Percentiles rank a stretch among this genome's conserved stretches.
phyloP scores from a whole-genome alignment of 2,888 invertebrate genomes.

The Carpatolechia fugitivella region DNA sequence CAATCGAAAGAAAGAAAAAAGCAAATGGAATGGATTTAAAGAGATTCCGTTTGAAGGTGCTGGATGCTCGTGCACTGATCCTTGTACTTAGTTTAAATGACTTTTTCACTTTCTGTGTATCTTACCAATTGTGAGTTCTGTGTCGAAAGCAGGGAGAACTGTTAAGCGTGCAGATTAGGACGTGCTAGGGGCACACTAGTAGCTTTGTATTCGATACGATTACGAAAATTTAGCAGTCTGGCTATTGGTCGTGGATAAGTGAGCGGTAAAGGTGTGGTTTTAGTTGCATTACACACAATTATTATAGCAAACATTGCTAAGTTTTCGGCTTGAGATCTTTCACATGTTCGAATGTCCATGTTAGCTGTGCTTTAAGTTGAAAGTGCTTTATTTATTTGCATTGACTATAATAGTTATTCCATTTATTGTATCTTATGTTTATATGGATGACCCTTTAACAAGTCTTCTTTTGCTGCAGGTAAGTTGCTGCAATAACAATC shows the following conservation, averaged over 20 bases:
- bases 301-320: too few relatives aligned
- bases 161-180: neutral
- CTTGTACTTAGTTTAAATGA: slow-evolving; percentile 28
- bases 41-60: slow-evolving; percentile 41
- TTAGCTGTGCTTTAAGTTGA: too few relatives aligned
- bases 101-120: neutral
- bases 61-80: slow-evolving; percentile 37
- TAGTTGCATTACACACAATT: too few relatives aligned
- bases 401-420: too few relatives aligned
- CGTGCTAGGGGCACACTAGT: neutral
- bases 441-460: too few relatives aligned
- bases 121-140: neutral
- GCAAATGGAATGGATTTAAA: slow-evolving; percentile 52
- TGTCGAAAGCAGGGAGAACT: neutral
- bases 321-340: too few relatives aligned
- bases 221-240: neutral
- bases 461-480: too few relatives aligned
- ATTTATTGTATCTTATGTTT: too few relatives aligned
- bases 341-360: too few relatives aligned
- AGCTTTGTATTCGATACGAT: neutral
- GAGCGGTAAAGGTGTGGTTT: too few relatives aligned
- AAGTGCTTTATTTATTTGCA: too few relatives aligned
- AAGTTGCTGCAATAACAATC: neutral
- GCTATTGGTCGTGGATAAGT: too few relatives aligned
- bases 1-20: slow-evolving; percentile 37